Evolutionary conservation across 2,113 vertebrate species (phyloP), one percentile per base, ranked within the genome.

Genomic region (Forbesichthys papilliferus): DNA sequence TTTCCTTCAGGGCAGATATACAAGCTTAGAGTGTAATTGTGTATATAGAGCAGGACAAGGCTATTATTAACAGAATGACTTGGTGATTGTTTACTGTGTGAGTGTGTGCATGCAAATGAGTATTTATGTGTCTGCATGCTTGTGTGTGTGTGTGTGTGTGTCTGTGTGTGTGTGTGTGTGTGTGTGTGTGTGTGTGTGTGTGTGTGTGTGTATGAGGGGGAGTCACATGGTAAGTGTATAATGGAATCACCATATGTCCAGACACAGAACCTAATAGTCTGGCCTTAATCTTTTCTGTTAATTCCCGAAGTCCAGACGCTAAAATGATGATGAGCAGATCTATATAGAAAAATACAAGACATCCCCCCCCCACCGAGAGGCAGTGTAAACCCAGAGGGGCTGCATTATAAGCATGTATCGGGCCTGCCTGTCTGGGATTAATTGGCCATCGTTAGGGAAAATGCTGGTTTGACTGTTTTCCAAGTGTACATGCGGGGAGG

Each of bases 401-500:
- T 86, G 80, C 86, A 73, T 88, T 83, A 86, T 33, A 42, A 71
- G 69, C 67, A 69, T 83, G 68, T 47, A 54, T 54, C 75, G 81
- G 81, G 76, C 80, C 84, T 81, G 79, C 74, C 74, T 54, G 81
- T 87, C 85, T 87, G 68, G 66, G 68, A 80, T 83, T 88, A 86
- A 87, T 85, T 82, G 73, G 78, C 61, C 80, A 78, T 77, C 48
- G 59, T 79, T 74, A 74, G 69, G 64, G 27, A 27, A 77, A 80
- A 61, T 61, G 6, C 68, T 77, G 74, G 76, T 72, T 82, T 90
- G 73, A 74, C 80, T 82, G 69, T 69, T 67, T 62, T 68, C 80
- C 71, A 75, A 65, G 51, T 73, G 53, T 79, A 67, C 74, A 68
- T 78, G 55, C 67, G 14, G 20, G 51, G 68, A 61, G 59, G 59